Conservation (phyloP, 2,113 vertebrate species). For the Nannospalax galili region DNA sequence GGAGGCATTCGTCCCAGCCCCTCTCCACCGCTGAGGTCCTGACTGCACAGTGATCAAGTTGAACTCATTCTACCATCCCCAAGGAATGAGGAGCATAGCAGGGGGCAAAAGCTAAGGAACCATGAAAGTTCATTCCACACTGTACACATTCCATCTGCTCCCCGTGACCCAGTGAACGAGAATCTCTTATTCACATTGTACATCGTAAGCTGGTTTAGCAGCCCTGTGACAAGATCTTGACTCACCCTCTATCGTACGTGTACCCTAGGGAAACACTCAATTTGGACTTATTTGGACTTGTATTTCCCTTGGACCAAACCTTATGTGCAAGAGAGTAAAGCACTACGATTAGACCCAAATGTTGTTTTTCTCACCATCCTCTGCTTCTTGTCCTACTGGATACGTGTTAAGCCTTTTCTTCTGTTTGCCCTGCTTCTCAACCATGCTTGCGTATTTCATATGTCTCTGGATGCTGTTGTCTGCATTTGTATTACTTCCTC, state of each 20-base stretch:
- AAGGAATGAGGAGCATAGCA: background rate
- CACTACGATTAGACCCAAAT: background rate
- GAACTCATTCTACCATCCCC: background rate
- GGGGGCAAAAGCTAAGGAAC: background rate
- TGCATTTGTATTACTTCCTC: background rate
- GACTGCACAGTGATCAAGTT: background rate
- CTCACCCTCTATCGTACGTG: background rate
- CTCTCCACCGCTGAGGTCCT: background rate
- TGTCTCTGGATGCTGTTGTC: background rate
- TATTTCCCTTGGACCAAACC: background rate
- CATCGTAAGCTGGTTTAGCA: background rate
- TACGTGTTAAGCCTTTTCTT: background rate
- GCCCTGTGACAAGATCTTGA: background rate
- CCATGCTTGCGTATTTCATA: background rate
- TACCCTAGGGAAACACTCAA: background rate
- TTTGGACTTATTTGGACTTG: background rate
- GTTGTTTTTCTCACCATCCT: background rate
- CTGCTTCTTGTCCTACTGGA: background rate
- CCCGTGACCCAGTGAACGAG: background rate
- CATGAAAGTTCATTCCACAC: background rate
- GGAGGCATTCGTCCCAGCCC: background rate
- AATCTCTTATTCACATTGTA: background rate
- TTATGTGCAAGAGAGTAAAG: background rate
- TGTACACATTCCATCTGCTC: background rate
- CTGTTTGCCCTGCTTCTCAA: constrained; percentile 22